Evolutionary conservation across 2,888 invertebrate species (phyloP), one percentile per base, ranked within the genome.

Genomic region (Melieria omissa): DNA sequence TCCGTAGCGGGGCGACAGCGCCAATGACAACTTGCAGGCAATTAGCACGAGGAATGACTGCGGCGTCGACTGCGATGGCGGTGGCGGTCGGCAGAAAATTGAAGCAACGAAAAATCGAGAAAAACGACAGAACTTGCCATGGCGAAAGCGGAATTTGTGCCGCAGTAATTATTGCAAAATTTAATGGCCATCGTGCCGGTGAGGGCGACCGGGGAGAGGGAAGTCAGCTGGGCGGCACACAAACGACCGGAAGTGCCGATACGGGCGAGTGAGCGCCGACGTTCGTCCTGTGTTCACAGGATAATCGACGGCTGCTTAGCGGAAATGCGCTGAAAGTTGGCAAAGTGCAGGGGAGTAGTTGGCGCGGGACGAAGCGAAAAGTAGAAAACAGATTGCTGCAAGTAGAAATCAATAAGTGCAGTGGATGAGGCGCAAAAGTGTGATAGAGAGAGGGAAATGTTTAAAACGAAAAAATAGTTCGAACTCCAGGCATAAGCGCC

Each of bases 271-370:
- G 67, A 61, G 45, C 45, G 14, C 55, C 16, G 4, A 54, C 55
- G 29, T 45, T 29, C 46, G 55, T 64, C 42, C 41, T 29, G 7
- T 14, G 16, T 16, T 55, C 16, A n/a, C 57, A 69, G 69, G 69
- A 69, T 69, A 69, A 69, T 69, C 55, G 69, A 69, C 69, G 62
- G 14, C 63, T 69, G 54, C 63, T 69, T 54, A 61, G 41, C 63
- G 69, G 69, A 69, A 69, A 54, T 57, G 63, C 63, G 54, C 69
- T 69, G 62, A 69, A 69, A 63, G 69, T 63, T 5, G 60, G 61
- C 67, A 67, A 61, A 52, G 29, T 4, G 49, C 12, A 67, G 44
- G 5, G 10, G 45, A n/a, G 52, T 2, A 12, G 14, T n/a, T 14
- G n/a, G 6, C 12, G 61, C 5, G 1, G 45, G 4, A 29, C 42